Percentiles rank a stretch among this genome's conserved stretches.
Evolutionary conservation across 2,888 invertebrate species (phyloP).

Genomic region (Acleris literana): DNA sequence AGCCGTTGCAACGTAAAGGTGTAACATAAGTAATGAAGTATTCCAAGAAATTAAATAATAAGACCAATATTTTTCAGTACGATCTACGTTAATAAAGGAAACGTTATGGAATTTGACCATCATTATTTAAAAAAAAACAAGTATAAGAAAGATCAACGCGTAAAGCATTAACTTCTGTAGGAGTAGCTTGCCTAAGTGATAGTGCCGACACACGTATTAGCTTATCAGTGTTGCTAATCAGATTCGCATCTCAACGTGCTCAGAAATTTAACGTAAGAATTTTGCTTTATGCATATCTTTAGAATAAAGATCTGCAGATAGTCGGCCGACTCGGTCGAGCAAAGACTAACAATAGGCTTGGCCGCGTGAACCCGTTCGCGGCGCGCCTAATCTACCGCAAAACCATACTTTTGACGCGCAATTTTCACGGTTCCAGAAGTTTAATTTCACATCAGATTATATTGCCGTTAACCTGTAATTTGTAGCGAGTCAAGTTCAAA

Average conservation of each 20-base stretch:
- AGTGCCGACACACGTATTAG: not conserved
- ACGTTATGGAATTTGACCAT: too few relatives aligned
- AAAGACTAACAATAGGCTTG: conserved; percentile 24
- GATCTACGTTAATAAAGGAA: too few relatives aligned
- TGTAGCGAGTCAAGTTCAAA: conserved; percentile 10
- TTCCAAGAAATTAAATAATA: too few relatives aligned
- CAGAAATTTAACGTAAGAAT: conserved; percentile 1
- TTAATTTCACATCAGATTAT: conserved; percentile 27
- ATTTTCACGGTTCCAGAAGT: conserved; percentile 21
- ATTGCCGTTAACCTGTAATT: conserved; percentile 13
- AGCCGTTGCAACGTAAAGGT: too few relatives aligned
- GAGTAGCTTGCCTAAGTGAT: not conserved
- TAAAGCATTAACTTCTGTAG: too few relatives aligned
- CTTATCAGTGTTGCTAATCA: not conserved
- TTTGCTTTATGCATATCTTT: not conserved
- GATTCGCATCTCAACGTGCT: not conserved
- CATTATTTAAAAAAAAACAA: too few relatives aligned
- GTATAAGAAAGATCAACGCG: too few relatives aligned
- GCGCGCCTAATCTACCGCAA: conserved; percentile 26
- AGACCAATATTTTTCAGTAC: too few relatives aligned
- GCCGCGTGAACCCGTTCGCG: conserved; percentile 9
- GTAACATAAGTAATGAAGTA: too few relatives aligned
- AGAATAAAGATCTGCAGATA: conserved; percentile 38
- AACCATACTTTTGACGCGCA: conserved; percentile 23
- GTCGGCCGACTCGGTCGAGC: conserved; percentile 37